A percentile compares a stretch with the other conserved stretches of the same genome.
Evolutionary conservation across 2,888 invertebrate genomes (phyloP).

Genomic region (Crioceris asparagi): DNA sequence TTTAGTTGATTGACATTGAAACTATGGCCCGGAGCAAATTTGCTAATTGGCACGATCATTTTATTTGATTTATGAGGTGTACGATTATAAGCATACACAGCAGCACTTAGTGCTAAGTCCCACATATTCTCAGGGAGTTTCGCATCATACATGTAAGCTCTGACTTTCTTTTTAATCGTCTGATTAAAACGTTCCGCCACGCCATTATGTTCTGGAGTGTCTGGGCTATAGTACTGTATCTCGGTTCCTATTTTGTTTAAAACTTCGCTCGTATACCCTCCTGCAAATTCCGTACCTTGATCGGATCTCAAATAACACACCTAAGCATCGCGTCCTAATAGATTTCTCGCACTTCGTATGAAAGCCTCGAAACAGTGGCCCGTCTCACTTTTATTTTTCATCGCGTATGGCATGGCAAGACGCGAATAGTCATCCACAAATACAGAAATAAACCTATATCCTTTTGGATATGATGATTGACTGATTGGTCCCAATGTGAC

Average conservation of each 20-base stretch:
- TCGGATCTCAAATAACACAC: conserved; percentile 7
- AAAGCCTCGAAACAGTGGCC: too few relatives aligned
- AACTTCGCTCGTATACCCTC: conserved; percentile 5
- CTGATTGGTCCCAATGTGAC: too few relatives aligned
- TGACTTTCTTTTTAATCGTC: conserved; percentile 5
- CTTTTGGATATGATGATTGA: too few relatives aligned
- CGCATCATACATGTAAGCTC: conserved; percentile 5
- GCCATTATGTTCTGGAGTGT: conserved; percentile 7
- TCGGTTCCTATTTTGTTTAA: conserved; percentile 3
- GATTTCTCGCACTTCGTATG: conserved; percentile 1
- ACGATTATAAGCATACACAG: conserved; percentile 8
- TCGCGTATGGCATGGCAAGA: too few relatives aligned
- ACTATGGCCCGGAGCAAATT: conserved; percentile 1
- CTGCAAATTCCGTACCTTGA: conserved; percentile 5
- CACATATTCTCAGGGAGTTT: conserved; percentile 7
- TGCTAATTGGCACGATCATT: conserved; percentile 3
- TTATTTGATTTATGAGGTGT: conserved; percentile 27
- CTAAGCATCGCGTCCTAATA: conserved; percentile 4
- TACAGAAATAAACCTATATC: too few relatives aligned
- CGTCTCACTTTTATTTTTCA: too few relatives aligned
- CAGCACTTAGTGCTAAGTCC: conserved; percentile 3
- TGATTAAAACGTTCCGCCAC: too few relatives aligned
- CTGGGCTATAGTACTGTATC: conserved; percentile 1
- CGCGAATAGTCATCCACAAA: too few relatives aligned
- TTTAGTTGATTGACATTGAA: conserved; percentile 6